These are phyloP conservation scores for Enteromius afrohamiltoni DNA, from an alignment of 2,797 vertebrate species.

Conservation along the genomic window DNA sequence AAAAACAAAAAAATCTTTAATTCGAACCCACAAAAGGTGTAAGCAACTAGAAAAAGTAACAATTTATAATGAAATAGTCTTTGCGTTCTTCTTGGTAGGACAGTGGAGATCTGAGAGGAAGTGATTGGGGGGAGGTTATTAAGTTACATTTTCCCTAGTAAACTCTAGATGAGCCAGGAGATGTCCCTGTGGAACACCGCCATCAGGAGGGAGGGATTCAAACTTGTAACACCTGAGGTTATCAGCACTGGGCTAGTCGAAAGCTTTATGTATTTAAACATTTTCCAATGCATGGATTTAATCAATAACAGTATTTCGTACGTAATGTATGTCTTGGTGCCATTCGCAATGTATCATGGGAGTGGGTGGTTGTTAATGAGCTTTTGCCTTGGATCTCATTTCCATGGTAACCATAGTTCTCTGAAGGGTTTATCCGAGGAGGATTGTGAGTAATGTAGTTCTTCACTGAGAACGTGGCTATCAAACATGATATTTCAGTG, in stretches of 20 bases:
- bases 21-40: not conserved
- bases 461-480: not conserved
- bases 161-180: no score
- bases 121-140: no score
- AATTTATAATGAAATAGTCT: not conserved
- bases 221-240: not conserved
- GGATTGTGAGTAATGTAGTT: constrained; percentile 2
- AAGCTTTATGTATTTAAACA: not conserved
- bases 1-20: not conserved
- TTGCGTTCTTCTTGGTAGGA: no score
- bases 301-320: not conserved
- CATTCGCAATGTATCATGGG: not conserved
- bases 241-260: not conserved
- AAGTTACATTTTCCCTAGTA: no score
- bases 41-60: not conserved
- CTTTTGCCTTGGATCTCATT: constrained; percentile 25
- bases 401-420: constrained; percentile 10
- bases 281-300: no score
- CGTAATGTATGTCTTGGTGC: not conserved
- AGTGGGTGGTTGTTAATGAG: not conserved
- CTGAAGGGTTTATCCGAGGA: not conserved
- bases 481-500: not conserved
- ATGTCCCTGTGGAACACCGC: no score
- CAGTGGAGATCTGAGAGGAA: no score
- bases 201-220: no score